A percentile compares a stretch with the other conserved stretches of the same genome.
Conservation (phyloP, 2,888 invertebrate species). For the Galerucella calmariensis region DNA sequence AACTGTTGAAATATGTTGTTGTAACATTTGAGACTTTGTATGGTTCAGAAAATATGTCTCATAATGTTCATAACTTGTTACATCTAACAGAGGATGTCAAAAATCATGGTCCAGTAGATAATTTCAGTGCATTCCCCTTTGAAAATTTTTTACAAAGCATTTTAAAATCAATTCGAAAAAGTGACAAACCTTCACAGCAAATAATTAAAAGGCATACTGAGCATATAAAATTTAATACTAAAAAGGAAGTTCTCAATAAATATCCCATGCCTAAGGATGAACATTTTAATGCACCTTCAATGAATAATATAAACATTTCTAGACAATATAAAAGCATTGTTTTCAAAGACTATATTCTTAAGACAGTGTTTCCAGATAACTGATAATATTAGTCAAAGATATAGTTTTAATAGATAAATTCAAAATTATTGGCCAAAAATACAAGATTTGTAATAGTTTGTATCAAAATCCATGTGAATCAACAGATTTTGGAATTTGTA, state of each 20-base stretch:
- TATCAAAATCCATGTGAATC: slow-evolving; percentile 26
- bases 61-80: slow-evolving; percentile 37
- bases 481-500: slow-evolving; percentile 19
- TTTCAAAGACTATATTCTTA: slow-evolving; percentile 5
- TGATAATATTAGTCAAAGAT: slow-evolving; percentile 23
- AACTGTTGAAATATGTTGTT: slow-evolving; percentile 28
- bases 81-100: slow-evolving; percentile 28
- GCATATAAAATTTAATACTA: slow-evolving; percentile 10
- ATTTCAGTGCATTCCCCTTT: slow-evolving; percentile 18
- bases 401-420: slow-evolving; percentile 11
- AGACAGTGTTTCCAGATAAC: slow-evolving; percentile 15
- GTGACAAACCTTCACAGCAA: slow-evolving; percentile 32
- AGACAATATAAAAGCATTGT: slow-evolving; percentile 18
- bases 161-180: slow-evolving; percentile 5
- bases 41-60: slow-evolving; percentile 32
- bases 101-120: slow-evolving; percentile 24
- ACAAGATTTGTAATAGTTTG: slow-evolving; percentile 9
- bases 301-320: slow-evolving; percentile 17
- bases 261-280: slow-evolving; percentile 8
- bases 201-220: slow-evolving; percentile 26
- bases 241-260: slow-evolving; percentile 1
- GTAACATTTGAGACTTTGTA: slow-evolving; percentile 31
- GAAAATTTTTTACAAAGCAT: slow-evolving; percentile 12
- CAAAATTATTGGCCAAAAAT: slow-evolving; percentile 16
- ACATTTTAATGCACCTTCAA: slow-evolving; percentile 6